Evolutionary conservation across 1,140 invertebrate genomes (phyloP).

Genomic region (Ceratitis capitata): DNA sequence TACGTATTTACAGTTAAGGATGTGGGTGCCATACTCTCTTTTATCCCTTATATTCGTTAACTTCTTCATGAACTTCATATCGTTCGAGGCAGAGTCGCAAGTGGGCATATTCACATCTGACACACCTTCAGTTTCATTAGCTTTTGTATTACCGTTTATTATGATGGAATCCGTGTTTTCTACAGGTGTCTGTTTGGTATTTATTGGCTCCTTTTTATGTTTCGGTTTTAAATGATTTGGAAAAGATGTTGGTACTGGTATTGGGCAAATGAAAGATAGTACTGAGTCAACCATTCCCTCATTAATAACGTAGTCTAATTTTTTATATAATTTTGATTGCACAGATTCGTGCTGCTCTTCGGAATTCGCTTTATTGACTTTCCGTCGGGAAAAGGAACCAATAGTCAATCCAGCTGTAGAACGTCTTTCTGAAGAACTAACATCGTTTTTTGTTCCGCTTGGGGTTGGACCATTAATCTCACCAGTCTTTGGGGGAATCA

Average conservation of each 20-base stretch:
- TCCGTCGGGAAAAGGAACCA: background rate
- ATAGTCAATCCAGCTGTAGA: constrained; percentile 35
- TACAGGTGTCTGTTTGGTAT: background rate
- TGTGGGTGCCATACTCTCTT: background rate
- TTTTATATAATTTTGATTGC: constrained; percentile 58
- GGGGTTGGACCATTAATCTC: background rate
- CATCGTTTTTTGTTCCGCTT: background rate
- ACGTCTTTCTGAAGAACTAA: constrained; percentile 36
- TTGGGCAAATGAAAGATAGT: constrained; percentile 72
- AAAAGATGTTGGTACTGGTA: constrained; percentile 47
- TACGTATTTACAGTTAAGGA: background rate
- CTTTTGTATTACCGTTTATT: background rate
- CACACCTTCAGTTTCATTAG: background rate
- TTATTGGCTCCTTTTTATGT: background rate
- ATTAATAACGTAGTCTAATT: constrained; percentile 71
- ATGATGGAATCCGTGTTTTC: background rate
- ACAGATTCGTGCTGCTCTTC: constrained; percentile 31
- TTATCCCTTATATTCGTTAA: background rate
- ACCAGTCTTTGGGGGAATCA: background rate
- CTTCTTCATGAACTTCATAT: background rate
- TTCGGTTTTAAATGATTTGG: constrained; percentile 37
- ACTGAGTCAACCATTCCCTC: constrained; percentile 83
- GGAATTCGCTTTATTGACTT: background rate
- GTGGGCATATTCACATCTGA: background rate
- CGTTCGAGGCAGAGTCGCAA: background rate